phyloP scores from a whole-genome alignment of 2,888 invertebrate species.

The Blastobasis lacticolella region DNA sequence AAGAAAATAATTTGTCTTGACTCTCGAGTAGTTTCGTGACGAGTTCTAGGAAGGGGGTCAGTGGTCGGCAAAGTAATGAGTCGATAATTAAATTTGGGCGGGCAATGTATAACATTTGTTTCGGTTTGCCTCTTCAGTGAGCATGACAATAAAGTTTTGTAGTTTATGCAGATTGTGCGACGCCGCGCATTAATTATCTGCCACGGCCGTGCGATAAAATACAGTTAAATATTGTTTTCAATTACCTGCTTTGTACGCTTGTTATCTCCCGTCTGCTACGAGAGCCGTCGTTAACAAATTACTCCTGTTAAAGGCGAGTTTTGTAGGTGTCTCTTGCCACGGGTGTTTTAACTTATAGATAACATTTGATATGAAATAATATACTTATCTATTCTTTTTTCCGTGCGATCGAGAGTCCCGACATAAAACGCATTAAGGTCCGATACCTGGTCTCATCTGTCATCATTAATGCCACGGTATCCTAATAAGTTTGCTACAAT shows the following conservation, averaged over 20 bases:
- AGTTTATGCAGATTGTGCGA: conserved; percentile 15
- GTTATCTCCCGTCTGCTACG: conserved; percentile 21
- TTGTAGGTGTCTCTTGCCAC: not conserved
- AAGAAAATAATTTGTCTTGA: conserved; percentile 22
- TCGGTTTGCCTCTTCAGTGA: conserved; percentile 5
- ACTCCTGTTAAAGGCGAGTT: conserved; percentile 5
- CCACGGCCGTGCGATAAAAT: conserved; percentile 20
- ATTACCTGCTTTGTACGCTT: conserved; percentile 23
- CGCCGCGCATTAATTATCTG: conserved; percentile 21
- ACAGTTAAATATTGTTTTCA: conserved; percentile 26
- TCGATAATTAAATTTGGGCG: conserved; percentile 45
- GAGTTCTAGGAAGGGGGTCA: conserved; percentile 33
- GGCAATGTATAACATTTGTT: conserved; percentile 46
- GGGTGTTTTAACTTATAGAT: conserved; percentile 1
- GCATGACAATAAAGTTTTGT: conserved; percentile 6
- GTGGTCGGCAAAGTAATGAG: conserved; percentile 31
- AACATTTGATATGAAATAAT: conserved; percentile 36
- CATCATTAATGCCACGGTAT: conserved; percentile 70
- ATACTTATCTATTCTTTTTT: conserved; percentile 35
- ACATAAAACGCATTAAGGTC: conserved; percentile 53
- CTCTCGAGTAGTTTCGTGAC: conserved; percentile 14
- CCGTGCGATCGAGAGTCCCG: conserved; percentile 36
- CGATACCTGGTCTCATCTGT: conserved; percentile 63
- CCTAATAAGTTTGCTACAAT: conserved; percentile 71
- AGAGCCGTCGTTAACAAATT: conserved; percentile 19